Evolutionary conservation across 2,797 vertebrate species (phyloP).

Genomic region (Falco berigora): DNA sequence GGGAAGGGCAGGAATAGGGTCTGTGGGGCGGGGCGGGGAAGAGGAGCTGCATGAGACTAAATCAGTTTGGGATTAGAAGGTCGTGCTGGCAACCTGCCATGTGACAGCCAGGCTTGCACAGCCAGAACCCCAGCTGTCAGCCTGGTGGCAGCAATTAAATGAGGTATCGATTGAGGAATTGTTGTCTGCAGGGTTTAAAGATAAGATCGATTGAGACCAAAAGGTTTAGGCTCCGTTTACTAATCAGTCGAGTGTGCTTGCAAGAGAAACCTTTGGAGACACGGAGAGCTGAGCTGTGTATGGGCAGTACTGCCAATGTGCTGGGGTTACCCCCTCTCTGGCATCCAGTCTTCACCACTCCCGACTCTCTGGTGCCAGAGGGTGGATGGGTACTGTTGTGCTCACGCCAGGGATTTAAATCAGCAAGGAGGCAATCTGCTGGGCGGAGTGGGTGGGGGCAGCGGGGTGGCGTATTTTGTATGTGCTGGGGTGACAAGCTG

Average conservation of each 20-base stretch:
- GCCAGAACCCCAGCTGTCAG: conserved; percentile 62
- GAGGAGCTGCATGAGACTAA: background rate
- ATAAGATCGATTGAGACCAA: conserved; percentile 65
- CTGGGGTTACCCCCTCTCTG: background rate
- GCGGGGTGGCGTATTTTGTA: background rate
- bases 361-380: background rate
- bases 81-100: conserved; percentile 42
- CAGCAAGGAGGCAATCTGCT: background rate
- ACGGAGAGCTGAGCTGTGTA: background rate
- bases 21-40: background rate
- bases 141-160: conserved; percentile 67
- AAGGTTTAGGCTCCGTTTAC: conserved; percentile 62
- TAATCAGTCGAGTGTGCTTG: conserved; percentile 40
- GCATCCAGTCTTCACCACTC: background rate
- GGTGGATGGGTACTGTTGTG: background rate
- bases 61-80: conserved; percentile 47
- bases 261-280: conserved; percentile 15
- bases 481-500: accelerated
- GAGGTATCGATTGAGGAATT: conserved; percentile 67
- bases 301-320: accelerated
- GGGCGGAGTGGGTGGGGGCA: background rate
- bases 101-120: conserved; percentile 22
- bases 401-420: background rate
- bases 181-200: conserved; percentile 64
- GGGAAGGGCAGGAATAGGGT: background rate